Percentiles rank a stretch among this genome's conserved stretches.
These are phyloP conservation scores for Lysiphlebus fabarum DNA, from an alignment of 1,140 invertebrate species.

Conservation along the genomic window DNA sequence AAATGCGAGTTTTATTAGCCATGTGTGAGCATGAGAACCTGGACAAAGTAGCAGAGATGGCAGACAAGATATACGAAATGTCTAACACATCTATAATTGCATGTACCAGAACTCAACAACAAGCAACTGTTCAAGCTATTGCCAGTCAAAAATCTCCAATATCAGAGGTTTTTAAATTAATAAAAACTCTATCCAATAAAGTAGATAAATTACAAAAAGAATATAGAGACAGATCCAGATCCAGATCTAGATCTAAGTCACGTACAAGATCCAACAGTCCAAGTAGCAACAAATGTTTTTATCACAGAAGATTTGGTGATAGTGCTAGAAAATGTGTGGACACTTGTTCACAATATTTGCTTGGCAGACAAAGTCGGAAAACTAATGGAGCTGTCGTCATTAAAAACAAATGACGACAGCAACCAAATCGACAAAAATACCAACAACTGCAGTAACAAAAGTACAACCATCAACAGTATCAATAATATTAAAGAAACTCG, in stretches of 20 bases:
- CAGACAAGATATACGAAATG: conserved; percentile 13
- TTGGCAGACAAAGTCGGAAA: background rate
- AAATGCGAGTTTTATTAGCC: conserved; percentile 11
- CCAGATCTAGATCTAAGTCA: background rate
- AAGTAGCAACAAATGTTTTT: background rate
- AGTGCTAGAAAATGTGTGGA: background rate
- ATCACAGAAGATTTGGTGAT: background rate
- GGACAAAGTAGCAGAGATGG: conserved; percentile 14
- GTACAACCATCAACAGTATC: background rate
- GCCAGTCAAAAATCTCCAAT: background rate
- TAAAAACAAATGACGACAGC: conserved; percentile 10
- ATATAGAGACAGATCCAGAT: background rate
- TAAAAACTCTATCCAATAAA: background rate
- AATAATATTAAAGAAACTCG: conserved; percentile 15
- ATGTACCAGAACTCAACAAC: no score
- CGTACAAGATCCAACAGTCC: no score
- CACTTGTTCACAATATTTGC: no score
- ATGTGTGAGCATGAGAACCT: background rate
- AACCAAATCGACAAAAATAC: background rate
- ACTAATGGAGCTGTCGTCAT: conserved; percentile 12
- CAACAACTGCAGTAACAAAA: background rate
- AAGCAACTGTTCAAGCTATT: background rate
- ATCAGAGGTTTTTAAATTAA: background rate
- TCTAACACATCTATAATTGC: no score
- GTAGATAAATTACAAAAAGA: background rate